These are phyloP conservation scores for Steatocranus sp. DNA, from an alignment of 2,797 vertebrate species.

Conservation along the genomic window DNA sequence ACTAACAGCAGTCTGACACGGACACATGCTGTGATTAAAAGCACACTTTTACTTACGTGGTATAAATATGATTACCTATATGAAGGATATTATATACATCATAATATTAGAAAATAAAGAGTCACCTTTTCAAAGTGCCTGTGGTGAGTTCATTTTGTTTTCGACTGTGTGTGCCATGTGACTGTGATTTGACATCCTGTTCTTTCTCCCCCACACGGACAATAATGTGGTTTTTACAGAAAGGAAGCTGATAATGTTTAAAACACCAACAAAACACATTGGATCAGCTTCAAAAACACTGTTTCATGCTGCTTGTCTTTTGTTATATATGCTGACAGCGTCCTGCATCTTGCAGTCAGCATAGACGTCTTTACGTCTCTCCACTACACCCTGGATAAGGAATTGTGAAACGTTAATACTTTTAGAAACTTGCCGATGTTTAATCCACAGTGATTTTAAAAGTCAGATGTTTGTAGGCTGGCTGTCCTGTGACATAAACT, in stretches of 20 bases:
- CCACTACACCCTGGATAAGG: neutral
- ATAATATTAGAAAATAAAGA: conserved; percentile 78
- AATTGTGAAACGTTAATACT: neutral
- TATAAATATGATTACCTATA: conserved; percentile 77
- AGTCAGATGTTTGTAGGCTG: neutral
- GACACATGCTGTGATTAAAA: conserved; percentile 79
- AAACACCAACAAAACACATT: neutral
- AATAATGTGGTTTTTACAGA: neutral
- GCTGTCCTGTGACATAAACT: neutral
- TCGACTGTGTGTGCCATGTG: neutral
- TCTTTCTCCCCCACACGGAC: neutral
- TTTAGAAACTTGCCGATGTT: neutral
- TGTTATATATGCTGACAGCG: neutral
- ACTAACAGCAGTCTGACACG: conserved; percentile 70
- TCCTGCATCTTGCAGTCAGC: neutral
- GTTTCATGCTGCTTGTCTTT: neutral
- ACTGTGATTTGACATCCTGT: neutral
- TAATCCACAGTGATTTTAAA: neutral
- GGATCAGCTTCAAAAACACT: neutral
- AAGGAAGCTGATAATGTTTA: neutral
- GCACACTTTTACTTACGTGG: conserved; percentile 81
- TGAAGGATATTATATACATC: conserved; percentile 75
- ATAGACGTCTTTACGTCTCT: neutral
- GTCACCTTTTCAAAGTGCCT: conserved; percentile 73
- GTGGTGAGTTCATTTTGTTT: conserved; percentile 38